Base-by-base conservation (phyloP, 1,140 invertebrate genomes). In the Rhopalosiphum maidis region DNA sequence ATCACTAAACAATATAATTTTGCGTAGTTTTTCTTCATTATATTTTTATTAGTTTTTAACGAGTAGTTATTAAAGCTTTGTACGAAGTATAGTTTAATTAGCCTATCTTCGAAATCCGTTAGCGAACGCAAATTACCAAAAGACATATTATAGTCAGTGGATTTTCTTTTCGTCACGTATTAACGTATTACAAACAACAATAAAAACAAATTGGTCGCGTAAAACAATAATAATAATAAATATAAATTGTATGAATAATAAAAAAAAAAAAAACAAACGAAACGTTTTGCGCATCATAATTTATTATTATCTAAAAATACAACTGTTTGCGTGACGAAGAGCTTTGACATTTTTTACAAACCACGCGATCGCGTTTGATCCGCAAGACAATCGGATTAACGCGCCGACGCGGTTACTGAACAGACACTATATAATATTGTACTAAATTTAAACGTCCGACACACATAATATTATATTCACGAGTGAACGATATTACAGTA, bases 301-400 rank as follows among this genome's bases (percentile, higher is more conserved):
- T 77, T 77, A 77, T 77, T 77, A 35, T 25, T 86, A 46, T 86
- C 41, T 86, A 15, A 86, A 86, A 77, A 77, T 77, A 18, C n/a
- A 86, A 43, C 25, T 11, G 2, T 86, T 43, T 86, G 41, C 23
- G 83, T 86, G 83, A 86, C 41, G 83, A 41, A 86, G 43, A 86
- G 83, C 83, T 23, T 86, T 46, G 83, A 30, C 35, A 86, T 86
- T 86, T 86, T 86, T 86, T 86, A 9, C 83, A 41, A 25, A 23
- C 23, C 43, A 15, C 23, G 41, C 37, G 37, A 86, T 46, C 23
- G 23, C 23, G 41, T 43, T 86, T 30, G 41, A 41, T 43, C 23
- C 83, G 23, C 22, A 86, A 86, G 22, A 86, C 83, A 22, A 86
- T 86, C 9, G 41, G 83, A 41, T 86, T 86, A 86, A 86, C 83